These are phyloP conservation scores for Calameuta idolon DNA, from an alignment of 2,888 invertebrate species.

Conservation along the genomic window DNA sequence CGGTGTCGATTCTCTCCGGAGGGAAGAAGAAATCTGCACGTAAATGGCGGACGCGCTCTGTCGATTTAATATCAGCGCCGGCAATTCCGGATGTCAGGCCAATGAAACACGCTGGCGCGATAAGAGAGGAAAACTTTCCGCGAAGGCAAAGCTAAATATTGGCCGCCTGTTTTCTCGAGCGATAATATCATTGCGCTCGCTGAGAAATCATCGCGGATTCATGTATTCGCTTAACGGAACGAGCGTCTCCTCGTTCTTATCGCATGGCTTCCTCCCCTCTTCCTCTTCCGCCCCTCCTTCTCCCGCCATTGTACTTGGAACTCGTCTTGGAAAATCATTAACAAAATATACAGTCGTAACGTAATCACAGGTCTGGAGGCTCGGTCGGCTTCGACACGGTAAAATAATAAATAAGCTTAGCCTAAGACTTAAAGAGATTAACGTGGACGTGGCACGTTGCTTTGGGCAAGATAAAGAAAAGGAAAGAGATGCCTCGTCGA, in stretches of 20 bases:
- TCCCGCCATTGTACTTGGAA: background rate
- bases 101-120: background rate
- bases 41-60: background rate
- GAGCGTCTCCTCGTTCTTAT: background rate
- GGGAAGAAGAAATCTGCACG: background rate
- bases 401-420: background rate
- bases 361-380: background rate
- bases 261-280: background rate
- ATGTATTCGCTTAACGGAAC: background rate
- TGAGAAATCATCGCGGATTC: background rate
- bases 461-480: background rate
- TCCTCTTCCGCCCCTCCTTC: background rate
- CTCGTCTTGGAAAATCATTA: background rate
- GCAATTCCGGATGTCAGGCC: background rate
- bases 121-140: background rate
- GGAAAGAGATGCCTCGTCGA: background rate
- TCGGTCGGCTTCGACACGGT: background rate
- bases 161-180: background rate
- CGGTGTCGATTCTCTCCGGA: background rate
- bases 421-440: background rate
- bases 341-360: background rate
- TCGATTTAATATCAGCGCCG: background rate
- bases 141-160: background rate
- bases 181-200: background rate
- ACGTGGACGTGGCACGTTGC: background rate